phyloP scores from a whole-genome alignment of 1,140 invertebrate genomes.

The Paraescarpia echinospica region DNA sequence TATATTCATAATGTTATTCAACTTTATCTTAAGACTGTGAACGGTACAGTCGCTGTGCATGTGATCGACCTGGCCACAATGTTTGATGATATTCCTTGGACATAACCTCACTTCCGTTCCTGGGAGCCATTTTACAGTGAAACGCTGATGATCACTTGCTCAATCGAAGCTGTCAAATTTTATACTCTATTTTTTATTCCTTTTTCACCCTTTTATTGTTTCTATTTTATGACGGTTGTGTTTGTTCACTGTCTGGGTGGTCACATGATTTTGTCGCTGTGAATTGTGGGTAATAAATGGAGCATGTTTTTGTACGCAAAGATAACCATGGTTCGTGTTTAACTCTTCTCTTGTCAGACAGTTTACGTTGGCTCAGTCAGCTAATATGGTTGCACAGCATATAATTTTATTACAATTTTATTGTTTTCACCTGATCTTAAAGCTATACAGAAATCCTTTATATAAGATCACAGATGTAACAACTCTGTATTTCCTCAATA shows the following conservation, averaged over 20 bases:
- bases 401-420: neutral
- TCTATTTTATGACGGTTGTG: neutral
- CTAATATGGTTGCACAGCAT: neutral
- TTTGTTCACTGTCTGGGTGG: neutral
- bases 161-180: neutral
- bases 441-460: neutral
- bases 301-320: neutral
- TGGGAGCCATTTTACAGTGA: neutral
- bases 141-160: neutral
- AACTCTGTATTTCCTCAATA: too few species aligned
- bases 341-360: neutral
- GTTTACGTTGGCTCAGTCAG: too few species aligned
- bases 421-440: neutral
- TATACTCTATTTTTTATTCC: neutral
- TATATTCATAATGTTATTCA: slow-evolving; percentile 1
- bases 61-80: neutral
- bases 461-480: neutral
- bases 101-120: neutral
- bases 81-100: neutral
- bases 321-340: neutral
- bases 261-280: neutral
- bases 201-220: neutral
- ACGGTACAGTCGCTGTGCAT: neutral
- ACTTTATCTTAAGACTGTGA: neutral
- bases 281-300: neutral